A percentile compares a stretch with the other conserved stretches of the same genome.
Conservation (phyloP, 2,888 invertebrate genomes). For the Cacoxenus indagator region DNA sequence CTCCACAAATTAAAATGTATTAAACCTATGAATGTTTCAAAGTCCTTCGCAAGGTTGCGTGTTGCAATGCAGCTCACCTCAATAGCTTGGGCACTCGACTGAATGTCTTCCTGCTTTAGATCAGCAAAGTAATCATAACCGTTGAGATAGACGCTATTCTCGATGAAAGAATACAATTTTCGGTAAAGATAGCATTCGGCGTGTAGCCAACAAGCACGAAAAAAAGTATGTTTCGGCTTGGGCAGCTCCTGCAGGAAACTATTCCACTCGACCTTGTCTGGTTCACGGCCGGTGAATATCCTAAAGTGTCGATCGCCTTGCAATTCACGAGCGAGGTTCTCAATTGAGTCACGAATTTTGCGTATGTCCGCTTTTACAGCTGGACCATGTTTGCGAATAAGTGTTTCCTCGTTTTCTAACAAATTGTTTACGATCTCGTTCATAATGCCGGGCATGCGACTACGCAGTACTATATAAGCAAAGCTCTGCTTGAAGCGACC, state of each 20-base stretch:
- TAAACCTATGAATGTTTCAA: constrained; percentile 38
- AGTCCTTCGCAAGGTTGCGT: constrained; percentile 27
- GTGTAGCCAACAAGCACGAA: constrained; percentile 87
- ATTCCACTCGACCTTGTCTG: constrained; percentile 63
- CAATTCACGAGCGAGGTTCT: constrained; percentile 88
- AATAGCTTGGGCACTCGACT: constrained; percentile 49
- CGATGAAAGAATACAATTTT: constrained; percentile 77
- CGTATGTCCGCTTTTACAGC: constrained; percentile 78
- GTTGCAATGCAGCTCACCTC: constrained; percentile 40
- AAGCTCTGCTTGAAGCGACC: constrained; percentile 79
- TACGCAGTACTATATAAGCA: constrained; percentile 87
- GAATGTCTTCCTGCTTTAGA: constrained; percentile 79
- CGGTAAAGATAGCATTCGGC: constrained; percentile 94
- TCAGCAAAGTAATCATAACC: constrained; percentile 83
- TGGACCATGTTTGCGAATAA: constrained; percentile 74
- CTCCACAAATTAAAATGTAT: constrained; percentile 90
- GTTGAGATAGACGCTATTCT: constrained; percentile 73
- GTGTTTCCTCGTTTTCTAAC: constrained; percentile 79
- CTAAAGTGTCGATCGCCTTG: constrained; percentile 87
- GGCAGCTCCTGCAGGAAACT: constrained; percentile 73
- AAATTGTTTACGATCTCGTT: constrained; percentile 86
- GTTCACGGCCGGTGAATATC: constrained; percentile 69
- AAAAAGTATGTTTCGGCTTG: constrained; percentile 73
- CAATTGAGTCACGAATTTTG: constrained; percentile 78
- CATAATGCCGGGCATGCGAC: constrained; percentile 88